Evolutionary conservation across 2,113 vertebrate species (phyloP), one percentile per base, ranked within the genome.

Genomic region (Eupsittula cactorum): DNA sequence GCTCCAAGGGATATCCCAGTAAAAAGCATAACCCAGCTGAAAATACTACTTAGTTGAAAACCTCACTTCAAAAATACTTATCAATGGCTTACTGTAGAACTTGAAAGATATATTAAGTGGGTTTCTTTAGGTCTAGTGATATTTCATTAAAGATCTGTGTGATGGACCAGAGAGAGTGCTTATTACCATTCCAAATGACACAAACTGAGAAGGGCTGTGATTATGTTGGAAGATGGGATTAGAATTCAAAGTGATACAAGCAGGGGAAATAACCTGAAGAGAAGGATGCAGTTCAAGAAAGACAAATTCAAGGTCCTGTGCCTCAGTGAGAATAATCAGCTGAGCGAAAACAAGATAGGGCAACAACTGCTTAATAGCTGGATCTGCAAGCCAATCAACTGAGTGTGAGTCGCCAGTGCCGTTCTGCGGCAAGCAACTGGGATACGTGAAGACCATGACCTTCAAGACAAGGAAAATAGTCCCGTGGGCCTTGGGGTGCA

Each of bases 131-230:
- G 46, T 78, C 23, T 82, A 35, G 69, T 9, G 28, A 62, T 93
- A 46, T 90, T 92, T 84, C 74, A 69, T 93, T 84, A 55, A 70
- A 90, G 35, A 41, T 64, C 78, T 84, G 74, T 69, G 82, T 82
- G 91, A 62, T 67, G 89, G 74, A 78, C 33, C 75, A 87, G 70
- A 42, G 67, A 57, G 46, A 74, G 55, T 57, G 78, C 79, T 92
- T 78, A 87, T 90, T 81, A 46, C 74, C 0, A 1, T 28, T 87
- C 70, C 70, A 55, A 78, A 60, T 53, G 64, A 69, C 63, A 64
- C 74, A 42, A 39, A 31, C 74, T 21, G 55, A 67, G 78, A 44
- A 87, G 64, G 50, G 75, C 37, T 85, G 82, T 42, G 70, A 77
- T 93, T 82, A 37, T 52, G 15, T 2, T 85, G 65, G 82, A 69